Evolutionary conservation across 2,888 invertebrate species (phyloP).

Genomic region (Iphiclides podalirius): DNA sequence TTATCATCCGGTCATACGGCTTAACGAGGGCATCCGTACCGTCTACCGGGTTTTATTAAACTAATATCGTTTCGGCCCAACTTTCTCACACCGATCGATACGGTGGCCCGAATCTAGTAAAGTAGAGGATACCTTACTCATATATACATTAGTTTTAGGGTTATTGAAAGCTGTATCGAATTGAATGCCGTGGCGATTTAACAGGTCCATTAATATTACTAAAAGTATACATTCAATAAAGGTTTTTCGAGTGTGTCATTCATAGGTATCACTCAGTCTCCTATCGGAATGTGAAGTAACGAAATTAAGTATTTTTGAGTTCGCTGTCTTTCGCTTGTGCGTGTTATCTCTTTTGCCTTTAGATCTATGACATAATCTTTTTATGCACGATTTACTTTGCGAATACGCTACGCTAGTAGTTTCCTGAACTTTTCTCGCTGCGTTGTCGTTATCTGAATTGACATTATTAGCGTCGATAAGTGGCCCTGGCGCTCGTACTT

Average conservation of each 20-base stretch:
- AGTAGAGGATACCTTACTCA: conserved; percentile 30
- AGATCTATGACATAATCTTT: neutral
- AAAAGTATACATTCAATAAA: too few relatives aligned
- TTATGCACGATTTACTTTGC: too few relatives aligned
- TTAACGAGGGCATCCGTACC: conserved; percentile 12
- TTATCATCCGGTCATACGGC: neutral
- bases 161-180: neutral
- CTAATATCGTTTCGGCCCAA: conserved; percentile 42
- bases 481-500: too few relatives aligned
- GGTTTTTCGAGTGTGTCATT: too few relatives aligned
- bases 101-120: conserved; percentile 31
- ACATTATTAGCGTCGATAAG: too few relatives aligned
- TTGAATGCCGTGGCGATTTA: neutral
- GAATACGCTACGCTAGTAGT: too few relatives aligned
- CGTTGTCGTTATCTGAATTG: too few relatives aligned
- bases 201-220: neutral
- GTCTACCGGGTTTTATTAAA: conserved; percentile 43
- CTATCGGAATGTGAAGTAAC: too few relatives aligned
- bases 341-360: neutral
- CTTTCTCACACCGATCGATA: conserved; percentile 38
- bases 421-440: too few relatives aligned
- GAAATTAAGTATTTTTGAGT: too few relatives aligned
- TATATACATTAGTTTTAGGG: neutral
- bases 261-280: too few relatives aligned
- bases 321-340: too few relatives aligned